phyloP scores from a whole-genome alignment of 2,888 invertebrate genomes.

The Caenorhabditis doughertyi region DNA sequence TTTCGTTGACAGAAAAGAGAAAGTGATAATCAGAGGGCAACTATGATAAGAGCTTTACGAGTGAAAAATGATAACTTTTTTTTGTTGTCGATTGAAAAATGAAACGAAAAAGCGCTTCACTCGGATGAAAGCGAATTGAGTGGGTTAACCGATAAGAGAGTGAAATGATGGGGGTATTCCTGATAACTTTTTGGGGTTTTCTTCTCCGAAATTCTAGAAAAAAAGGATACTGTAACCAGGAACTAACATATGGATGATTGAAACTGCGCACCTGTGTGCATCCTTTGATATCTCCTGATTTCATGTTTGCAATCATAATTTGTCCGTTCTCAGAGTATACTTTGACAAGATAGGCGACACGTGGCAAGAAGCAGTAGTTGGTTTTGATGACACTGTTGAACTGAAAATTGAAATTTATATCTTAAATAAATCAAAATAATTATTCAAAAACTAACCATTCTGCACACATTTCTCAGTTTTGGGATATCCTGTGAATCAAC shows the following conservation, averaged over 20 bases:
- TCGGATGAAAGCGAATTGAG: conserved; percentile 62
- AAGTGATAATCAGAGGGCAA: conserved; percentile 46
- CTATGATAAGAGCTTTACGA: conserved; percentile 26
- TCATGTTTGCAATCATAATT: conserved; percentile 48
- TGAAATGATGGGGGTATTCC: conserved; percentile 11
- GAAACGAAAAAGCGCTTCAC: conserved; percentile 30
- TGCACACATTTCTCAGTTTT: conserved; percentile 45
- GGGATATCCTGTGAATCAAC: conserved; percentile 51
- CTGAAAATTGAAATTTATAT: conserved; percentile 39
- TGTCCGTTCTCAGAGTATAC: conserved; percentile 38
- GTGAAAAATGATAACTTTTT: conserved; percentile 43
- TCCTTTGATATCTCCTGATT: conserved; percentile 54
- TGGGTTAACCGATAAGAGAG: conserved; percentile 51
- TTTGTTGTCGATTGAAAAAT: conserved; percentile 56
- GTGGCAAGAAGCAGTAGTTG: conserved; percentile 55
- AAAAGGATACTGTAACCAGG: conserved; percentile 19
- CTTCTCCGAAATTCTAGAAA: neutral
- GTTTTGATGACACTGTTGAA: conserved; percentile 57
- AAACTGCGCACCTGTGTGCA: conserved; percentile 65
- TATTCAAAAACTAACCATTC: conserved; percentile 18
- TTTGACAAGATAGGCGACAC: conserved; percentile 56
- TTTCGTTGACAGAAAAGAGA: conserved; percentile 59
- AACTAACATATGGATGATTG: conserved; percentile 62
- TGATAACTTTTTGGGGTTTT: conserved; percentile 32
- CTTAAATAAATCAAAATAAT: neutral